Evolutionary conservation across 1,140 invertebrate genomes (phyloP).

Genomic region (Paramacrobiotus metropolitanus): DNA sequence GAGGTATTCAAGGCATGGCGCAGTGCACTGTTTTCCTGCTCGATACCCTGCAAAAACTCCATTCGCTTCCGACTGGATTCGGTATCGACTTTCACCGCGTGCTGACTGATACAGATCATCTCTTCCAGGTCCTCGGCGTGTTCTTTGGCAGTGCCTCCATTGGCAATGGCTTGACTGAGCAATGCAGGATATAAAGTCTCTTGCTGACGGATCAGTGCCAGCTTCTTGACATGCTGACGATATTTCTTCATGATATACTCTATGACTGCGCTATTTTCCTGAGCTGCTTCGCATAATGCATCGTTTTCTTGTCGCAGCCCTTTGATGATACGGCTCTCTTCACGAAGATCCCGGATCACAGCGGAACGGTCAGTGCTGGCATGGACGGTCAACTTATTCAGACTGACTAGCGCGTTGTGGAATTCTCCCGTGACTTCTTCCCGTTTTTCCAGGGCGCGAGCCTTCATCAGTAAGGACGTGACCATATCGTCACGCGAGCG

Average conservation of each 20-base stretch:
- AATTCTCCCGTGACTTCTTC: neutral
- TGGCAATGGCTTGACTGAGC: no score
- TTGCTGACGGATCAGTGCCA: neutral
- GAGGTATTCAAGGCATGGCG: no score
- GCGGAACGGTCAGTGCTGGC: neutral
- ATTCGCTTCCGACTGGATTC: no score
- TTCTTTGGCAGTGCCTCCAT: no score
- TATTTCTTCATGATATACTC: neutral
- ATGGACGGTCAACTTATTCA: neutral
- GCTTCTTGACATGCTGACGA: conserved; percentile 1
- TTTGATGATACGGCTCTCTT: neutral
- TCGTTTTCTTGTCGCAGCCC: neutral
- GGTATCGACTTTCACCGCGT: no score
- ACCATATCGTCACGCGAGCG: neutral
- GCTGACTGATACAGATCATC: no score
- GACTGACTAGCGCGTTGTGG: neutral
- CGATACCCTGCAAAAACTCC: no score
- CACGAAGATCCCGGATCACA: neutral
- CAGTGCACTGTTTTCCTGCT: no score
- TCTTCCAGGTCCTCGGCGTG: no score
- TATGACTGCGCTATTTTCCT: neutral
- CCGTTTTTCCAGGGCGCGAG: neutral
- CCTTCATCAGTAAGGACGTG: neutral
- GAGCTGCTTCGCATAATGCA: neutral
- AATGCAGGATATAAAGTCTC: neutral